Evolutionary conservation across 2,113 vertebrate species (phyloP).

Genomic region (Athene noctua): DNA sequence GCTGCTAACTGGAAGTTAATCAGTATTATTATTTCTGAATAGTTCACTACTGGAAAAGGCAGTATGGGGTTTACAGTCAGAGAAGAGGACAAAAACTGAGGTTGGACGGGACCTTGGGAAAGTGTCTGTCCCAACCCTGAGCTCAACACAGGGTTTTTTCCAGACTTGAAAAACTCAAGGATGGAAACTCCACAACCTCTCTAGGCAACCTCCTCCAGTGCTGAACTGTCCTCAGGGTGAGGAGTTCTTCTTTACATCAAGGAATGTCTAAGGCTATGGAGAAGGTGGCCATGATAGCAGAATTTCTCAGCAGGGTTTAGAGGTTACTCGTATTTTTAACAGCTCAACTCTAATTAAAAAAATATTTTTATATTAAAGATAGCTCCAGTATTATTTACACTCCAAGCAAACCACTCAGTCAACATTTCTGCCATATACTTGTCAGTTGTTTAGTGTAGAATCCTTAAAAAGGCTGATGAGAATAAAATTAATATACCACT

Average conservation of each 20-base stretch:
- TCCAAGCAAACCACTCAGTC: background rate
- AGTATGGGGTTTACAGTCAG: background rate
- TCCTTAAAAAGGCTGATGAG: background rate
- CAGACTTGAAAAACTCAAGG: background rate
- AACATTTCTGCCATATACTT: background rate
- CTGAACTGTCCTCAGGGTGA: background rate
- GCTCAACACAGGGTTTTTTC: background rate
- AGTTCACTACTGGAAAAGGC: background rate
- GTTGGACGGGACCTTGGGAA: background rate
- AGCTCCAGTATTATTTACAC: background rate
- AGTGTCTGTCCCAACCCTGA: background rate
- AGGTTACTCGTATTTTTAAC: background rate
- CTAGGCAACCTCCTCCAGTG: background rate
- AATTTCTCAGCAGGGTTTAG: background rate
- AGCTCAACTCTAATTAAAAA: background rate
- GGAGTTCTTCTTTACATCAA: background rate
- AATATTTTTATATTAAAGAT: background rate
- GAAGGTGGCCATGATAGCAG: background rate
- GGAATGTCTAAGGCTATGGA: background rate
- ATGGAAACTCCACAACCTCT: background rate
- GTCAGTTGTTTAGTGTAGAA: background rate
- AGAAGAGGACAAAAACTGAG: background rate
- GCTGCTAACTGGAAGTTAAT: background rate
- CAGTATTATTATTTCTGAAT: background rate
- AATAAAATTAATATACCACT: background rate